phyloP scores from a whole-genome alignment of 2,888 invertebrate genomes.

The Heliconius erato region DNA sequence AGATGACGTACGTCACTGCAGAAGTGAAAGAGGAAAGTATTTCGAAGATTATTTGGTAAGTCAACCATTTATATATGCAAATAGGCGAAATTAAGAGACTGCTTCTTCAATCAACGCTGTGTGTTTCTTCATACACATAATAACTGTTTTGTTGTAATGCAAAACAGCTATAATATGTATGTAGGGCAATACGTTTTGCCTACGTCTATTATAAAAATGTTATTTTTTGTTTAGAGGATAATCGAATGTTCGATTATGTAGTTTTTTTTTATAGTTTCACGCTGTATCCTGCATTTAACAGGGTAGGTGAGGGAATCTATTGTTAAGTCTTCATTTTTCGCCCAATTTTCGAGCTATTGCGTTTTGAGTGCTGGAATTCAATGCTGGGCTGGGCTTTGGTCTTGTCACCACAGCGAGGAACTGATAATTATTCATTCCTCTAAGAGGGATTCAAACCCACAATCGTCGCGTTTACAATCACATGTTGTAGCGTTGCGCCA shows the following conservation, averaged over 20 bases:
- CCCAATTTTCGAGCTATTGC: not conserved
- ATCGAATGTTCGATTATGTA: not conserved
- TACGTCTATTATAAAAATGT: constrained; percentile 8
- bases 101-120: too few species aligned
- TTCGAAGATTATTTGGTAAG: too few species aligned
- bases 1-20: too few species aligned
- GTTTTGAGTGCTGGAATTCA: not conserved
- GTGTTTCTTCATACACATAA: too few species aligned
- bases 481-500: not conserved
- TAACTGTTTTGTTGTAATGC: too few species aligned
- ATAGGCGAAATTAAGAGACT: too few species aligned
- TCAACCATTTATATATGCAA: too few species aligned
- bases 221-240: not conserved
- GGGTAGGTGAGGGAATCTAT: not conserved
- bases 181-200: constrained; percentile 28
- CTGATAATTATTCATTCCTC: not conserved
- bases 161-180: too few species aligned
- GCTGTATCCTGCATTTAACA: not conserved
- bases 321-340: not conserved
- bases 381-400: not conserved
- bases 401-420: not conserved
- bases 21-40: too few species aligned
- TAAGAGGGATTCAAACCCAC: not conserved
- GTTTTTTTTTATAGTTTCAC: not conserved
- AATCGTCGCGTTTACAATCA: not conserved